Evolutionary conservation across 2,797 vertebrate genomes (phyloP).

Genomic region (Craterocephalus amniculus): DNA sequence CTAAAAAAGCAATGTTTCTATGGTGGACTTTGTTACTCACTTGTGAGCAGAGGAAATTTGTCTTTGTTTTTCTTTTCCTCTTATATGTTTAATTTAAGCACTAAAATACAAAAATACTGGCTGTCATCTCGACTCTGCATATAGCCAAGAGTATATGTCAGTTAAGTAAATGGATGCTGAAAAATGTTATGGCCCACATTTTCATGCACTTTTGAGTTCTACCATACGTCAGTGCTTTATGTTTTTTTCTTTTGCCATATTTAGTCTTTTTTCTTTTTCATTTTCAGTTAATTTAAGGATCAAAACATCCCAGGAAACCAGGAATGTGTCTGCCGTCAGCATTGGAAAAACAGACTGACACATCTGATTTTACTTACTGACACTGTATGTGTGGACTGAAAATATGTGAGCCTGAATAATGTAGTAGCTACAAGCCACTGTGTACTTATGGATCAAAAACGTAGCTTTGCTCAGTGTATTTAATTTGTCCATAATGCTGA

Average conservation of each 20-base stretch:
- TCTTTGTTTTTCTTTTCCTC: neutral
- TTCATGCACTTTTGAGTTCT: conserved; percentile 46
- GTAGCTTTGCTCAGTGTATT: conserved; percentile 63
- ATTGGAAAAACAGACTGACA: conserved; percentile 65
- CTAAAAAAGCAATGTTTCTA: too few relatives aligned
- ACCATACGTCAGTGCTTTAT: conserved; percentile 34
- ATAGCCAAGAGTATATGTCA: neutral
- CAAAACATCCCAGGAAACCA: conserved; percentile 72
- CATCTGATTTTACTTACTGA: conserved; percentile 57
- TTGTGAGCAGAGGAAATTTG: neutral
- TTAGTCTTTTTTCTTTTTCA: conserved; percentile 63
- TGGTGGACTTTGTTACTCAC: neutral
- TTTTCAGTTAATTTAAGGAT: conserved; percentile 79
- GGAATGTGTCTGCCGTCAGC: conserved; percentile 74
- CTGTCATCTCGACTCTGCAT: neutral
- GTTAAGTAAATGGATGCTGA: neutral
- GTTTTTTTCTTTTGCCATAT: conserved; percentile 51
- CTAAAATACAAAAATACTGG: conserved; percentile 2
- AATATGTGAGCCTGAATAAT: conserved; percentile 57
- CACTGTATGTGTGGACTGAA: conserved; percentile 66
- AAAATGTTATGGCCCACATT: conserved; percentile 4
- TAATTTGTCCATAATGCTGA: conserved; percentile 62
- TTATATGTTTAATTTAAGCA: conserved; percentile 10
- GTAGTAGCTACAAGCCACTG: conserved; percentile 50
- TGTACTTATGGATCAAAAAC: conserved; percentile 62